A percentile compares a stretch with the other conserved stretches of the same genome.
phyloP scores from a whole-genome alignment of 2,888 invertebrate genomes.

The Chymomyza caudatula region DNA sequence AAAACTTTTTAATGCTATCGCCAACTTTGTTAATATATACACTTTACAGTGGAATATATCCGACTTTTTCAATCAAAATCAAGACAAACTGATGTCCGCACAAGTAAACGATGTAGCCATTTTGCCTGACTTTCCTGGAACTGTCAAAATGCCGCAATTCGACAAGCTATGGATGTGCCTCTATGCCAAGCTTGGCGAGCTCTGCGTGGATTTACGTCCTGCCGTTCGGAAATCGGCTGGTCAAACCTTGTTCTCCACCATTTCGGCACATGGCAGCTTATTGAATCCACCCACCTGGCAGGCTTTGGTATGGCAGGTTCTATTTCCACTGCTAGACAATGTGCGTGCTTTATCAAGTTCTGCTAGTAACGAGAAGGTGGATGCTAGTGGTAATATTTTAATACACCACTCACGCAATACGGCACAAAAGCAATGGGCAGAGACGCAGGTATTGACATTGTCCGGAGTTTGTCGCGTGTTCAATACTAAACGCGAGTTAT shows the following conservation, averaged over 20 bases:
- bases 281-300: slow-evolving; percentile 95
- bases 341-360: slow-evolving; percentile 85
- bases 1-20: background rate
- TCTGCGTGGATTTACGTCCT: slow-evolving; percentile 96
- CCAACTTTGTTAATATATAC: slow-evolving; percentile 83
- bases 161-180: slow-evolving; percentile 98
- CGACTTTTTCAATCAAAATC: slow-evolving; percentile 97
- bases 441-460: slow-evolving; percentile 94
- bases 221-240: slow-evolving; percentile 98
- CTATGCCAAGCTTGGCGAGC: slow-evolving; percentile 89
- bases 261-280: slow-evolving; percentile 95
- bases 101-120: slow-evolving; percentile 86
- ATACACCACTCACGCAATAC: slow-evolving; percentile 99
- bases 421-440: slow-evolving; percentile 99
- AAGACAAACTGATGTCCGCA: slow-evolving; percentile 87
- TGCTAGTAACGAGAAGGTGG: slow-evolving; percentile 85
- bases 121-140: slow-evolving; percentile 90
- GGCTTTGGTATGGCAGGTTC: slow-evolving; percentile 94
- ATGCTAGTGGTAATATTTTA: slow-evolving; percentile 94
- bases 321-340: slow-evolving; percentile 96
- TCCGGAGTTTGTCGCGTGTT: slow-evolving; percentile 96
- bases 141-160: slow-evolving; percentile 90
- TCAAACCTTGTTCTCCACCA: slow-evolving; percentile 98
- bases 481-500: slow-evolving; percentile 91
- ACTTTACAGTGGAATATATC: slow-evolving; percentile 96